A percentile compares a stretch with the other conserved stretches of the same genome.
phyloP scores from a whole-genome alignment of 2,113 vertebrate genomes.

The Lepisosteus osseus region DNA sequence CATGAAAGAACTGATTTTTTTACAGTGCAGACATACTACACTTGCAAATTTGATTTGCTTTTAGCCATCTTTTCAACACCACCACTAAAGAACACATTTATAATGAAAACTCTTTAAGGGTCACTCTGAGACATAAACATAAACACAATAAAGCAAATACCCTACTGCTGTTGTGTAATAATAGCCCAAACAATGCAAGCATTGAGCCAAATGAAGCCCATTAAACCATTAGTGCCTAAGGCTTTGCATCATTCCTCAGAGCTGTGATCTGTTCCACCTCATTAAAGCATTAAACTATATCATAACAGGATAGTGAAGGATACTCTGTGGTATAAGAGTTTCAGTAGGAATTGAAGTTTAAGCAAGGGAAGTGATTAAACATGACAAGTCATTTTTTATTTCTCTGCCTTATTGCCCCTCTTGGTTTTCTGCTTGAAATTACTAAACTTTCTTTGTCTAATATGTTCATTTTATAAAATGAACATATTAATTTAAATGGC shows the following conservation, averaged over 20 bases:
- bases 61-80: not conserved
- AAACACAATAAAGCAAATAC: not conserved
- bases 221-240: conserved; percentile 2
- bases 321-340: not conserved
- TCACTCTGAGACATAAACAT: not conserved
- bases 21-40: not conserved
- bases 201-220: not conserved
- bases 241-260: not conserved
- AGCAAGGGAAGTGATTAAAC: not conserved
- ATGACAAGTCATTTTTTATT: not conserved
- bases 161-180: not conserved
- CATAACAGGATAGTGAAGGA: not conserved
- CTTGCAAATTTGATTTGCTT: not conserved
- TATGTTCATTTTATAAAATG: too few species aligned
- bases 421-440: not conserved
- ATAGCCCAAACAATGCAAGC: not conserved
- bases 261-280: not conserved
- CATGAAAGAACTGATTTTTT: too few species aligned
- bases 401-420: too few species aligned
- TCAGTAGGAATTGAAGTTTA: not conserved
- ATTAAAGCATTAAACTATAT: conserved; percentile 6
- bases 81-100: not conserved
- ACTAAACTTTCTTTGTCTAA: not conserved
- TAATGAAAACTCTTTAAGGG: not conserved
- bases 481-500: not conserved